Percentiles rank a stretch among this genome's conserved stretches.
These are phyloP conservation scores for Myotis vivesi DNA, from an alignment of 2,797 vertebrate genomes.

Conservation along the genomic window DNA sequence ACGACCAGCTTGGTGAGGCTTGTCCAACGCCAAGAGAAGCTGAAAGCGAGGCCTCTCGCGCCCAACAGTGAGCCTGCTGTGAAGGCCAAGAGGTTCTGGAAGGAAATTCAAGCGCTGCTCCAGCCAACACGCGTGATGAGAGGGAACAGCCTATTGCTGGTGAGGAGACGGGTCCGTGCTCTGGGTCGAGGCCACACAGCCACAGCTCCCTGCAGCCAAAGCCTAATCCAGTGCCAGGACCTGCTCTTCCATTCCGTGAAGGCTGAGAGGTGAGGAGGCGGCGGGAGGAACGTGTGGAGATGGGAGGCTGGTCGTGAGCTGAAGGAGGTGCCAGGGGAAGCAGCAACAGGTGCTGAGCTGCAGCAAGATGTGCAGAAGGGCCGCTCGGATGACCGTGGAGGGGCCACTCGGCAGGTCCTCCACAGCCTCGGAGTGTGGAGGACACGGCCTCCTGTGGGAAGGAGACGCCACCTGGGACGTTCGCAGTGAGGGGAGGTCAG, in stretches of 20 bases:
- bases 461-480: background rate
- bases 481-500: background rate
- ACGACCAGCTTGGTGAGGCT: accelerated
- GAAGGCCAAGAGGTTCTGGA: background rate
- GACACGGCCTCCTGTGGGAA: background rate
- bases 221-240: background rate
- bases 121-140: background rate
- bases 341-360: background rate
- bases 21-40: background rate
- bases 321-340: background rate
- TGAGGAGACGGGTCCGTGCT: background rate
- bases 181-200: background rate
- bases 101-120: background rate
- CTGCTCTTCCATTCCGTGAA: accelerated
- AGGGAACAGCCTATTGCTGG: background rate
- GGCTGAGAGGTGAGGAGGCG: background rate
- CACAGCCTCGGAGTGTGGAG: background rate
- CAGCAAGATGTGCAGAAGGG: background rate
- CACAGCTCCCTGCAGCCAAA: background rate
- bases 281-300: too few species aligned
- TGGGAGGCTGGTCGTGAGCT: background rate
- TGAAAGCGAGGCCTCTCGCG: background rate
- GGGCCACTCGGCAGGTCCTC: background rate
- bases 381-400: background rate
- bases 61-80: background rate